These are phyloP conservation scores for Sthenelais limicola DNA, from an alignment of 2,888 invertebrate species.

Conservation along the genomic window DNA sequence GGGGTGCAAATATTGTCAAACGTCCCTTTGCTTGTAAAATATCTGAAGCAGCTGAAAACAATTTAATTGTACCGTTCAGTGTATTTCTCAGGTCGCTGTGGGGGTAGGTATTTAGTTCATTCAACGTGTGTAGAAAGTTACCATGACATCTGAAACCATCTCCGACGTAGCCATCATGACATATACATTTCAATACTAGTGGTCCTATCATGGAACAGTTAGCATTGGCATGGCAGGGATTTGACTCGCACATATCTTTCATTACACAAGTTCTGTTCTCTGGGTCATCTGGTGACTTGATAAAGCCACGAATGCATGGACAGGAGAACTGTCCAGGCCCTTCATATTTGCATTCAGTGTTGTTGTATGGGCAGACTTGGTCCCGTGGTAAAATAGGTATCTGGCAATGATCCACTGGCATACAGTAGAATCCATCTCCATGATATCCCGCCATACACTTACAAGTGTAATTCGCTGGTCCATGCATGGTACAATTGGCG, in stretches of 20 bases:
- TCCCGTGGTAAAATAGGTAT: too few species aligned
- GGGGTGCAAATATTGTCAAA: conserved; percentile 12
- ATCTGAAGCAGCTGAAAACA: too few species aligned
- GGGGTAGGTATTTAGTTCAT: neutral
- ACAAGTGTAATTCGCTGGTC: conserved; percentile 49
- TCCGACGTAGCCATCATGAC: conserved; percentile 54
- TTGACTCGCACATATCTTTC: conserved; percentile 3
- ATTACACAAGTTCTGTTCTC: too few species aligned
- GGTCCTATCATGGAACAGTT: conserved; percentile 59
- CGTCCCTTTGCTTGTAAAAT: too few species aligned
- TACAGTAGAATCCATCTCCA: conserved; percentile 60
- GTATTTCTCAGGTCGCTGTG: neutral
- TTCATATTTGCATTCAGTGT: too few species aligned
- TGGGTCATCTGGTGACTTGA: too few species aligned
- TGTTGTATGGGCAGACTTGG: too few species aligned
- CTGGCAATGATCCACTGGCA: too few species aligned
- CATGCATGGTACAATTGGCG: conserved; percentile 59
- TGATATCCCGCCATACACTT: conserved; percentile 51
- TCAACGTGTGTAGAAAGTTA: conserved; percentile 57
- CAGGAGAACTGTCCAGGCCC: too few species aligned
- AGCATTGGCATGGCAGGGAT: conserved; percentile 52
- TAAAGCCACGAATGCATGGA: too few species aligned
- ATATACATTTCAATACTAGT: conserved; percentile 44
- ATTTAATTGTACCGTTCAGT: neutral
- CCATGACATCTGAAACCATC: conserved; percentile 61